Evolutionary conservation across 2,113 vertebrate species (phyloP).

Genomic region (Tonatia bakeri): DNA sequence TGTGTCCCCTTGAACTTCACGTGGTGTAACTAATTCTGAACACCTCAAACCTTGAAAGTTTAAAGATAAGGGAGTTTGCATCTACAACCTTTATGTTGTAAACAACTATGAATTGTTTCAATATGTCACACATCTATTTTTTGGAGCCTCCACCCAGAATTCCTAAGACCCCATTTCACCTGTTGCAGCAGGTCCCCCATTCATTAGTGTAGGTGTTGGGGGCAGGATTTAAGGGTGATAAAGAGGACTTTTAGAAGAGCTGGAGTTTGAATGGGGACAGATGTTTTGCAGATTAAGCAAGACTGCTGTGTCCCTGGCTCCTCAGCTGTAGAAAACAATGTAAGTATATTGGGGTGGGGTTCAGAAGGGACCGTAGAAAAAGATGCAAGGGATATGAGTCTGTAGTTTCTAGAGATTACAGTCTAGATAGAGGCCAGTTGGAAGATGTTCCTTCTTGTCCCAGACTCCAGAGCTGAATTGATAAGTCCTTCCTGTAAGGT

Average conservation of each 20-base stretch:
- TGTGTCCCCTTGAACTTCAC: background rate
- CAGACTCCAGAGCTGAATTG: background rate
- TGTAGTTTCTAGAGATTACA: background rate
- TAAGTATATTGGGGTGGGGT: background rate
- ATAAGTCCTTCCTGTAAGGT: background rate
- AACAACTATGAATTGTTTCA: background rate
- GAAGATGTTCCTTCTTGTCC: background rate
- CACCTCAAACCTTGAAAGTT: background rate
- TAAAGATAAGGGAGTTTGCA: background rate
- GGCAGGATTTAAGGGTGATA: background rate
- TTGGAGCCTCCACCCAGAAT: background rate
- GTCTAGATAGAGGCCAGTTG: background rate
- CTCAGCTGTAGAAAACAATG: background rate
- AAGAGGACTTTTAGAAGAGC: background rate
- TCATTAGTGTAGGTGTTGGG: background rate
- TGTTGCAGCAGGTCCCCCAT: background rate
- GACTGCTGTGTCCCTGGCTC: background rate
- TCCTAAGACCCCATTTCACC: background rate
- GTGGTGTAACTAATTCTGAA: background rate
- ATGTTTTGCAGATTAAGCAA: background rate
- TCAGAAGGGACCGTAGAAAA: background rate
- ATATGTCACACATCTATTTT: background rate
- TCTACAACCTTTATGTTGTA: background rate
- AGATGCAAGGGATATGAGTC: background rate
- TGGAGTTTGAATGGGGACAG: background rate